These are phyloP conservation scores for Trinectes maculatus DNA, from an alignment of 2,113 vertebrate species.

Conservation along the genomic window DNA sequence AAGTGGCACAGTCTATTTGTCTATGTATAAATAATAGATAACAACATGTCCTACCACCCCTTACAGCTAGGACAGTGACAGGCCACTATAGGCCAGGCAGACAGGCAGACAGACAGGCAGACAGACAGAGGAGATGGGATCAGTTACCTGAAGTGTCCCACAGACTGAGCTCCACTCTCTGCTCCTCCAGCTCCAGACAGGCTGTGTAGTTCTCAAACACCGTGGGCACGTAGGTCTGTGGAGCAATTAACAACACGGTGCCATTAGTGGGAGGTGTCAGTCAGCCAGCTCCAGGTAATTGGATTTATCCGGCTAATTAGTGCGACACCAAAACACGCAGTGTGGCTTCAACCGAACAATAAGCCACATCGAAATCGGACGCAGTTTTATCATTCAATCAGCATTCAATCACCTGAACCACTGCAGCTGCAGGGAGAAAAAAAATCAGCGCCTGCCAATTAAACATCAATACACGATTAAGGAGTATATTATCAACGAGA, in stretches of 20 bases:
- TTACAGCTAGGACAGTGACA: constrained; percentile 3
- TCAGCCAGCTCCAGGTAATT: constrained; percentile 28
- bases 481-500: too few species aligned
- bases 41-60: not conserved
- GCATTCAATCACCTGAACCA: constrained; percentile 33
- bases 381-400: constrained; percentile 12
- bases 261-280: constrained; percentile 62
- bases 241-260: constrained; percentile 53
- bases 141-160: constrained; percentile 95
- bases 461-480: too few species aligned
- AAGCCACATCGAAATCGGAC: not conserved
- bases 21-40: not conserved
- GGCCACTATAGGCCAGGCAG: not conserved
- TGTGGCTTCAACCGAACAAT: not conserved
- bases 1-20: constrained; percentile 22
- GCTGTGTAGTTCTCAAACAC: constrained; percentile 99
- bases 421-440: constrained; percentile 23
- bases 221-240: constrained; percentile 94
- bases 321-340: constrained; percentile 17
- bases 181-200: constrained; percentile 93
- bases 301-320: constrained; percentile 32
- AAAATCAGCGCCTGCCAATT: not conserved
- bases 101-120: too few species aligned
- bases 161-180: constrained; percentile 94
- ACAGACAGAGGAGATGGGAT: constrained; percentile 2